These are phyloP conservation scores for Paramormyrops kingsleyae DNA, from an alignment of 2,113 vertebrate species.

Conservation along the genomic window DNA sequence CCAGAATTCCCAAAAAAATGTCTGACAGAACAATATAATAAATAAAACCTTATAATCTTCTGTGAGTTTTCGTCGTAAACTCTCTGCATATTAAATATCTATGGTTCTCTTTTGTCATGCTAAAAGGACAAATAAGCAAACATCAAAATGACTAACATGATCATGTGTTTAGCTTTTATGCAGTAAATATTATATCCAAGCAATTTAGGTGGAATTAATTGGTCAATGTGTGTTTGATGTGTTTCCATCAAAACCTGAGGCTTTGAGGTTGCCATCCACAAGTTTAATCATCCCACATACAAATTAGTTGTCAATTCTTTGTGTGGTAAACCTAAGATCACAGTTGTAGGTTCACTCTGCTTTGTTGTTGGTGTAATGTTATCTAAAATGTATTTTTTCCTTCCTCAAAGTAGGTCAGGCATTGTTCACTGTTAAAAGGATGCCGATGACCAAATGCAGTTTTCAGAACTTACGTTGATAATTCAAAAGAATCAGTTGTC, in stretches of 20 bases:
- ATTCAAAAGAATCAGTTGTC: neutral
- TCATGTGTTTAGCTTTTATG: neutral
- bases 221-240: neutral
- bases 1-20: neutral
- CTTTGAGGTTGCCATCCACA: neutral
- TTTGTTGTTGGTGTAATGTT: neutral
- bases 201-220: neutral
- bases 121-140: neutral
- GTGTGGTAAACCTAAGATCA: neutral
- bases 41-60: neutral
- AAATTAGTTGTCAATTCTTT: neutral
- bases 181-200: neutral
- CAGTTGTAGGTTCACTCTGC: neutral
- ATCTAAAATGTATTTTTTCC: neutral
- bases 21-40: neutral
- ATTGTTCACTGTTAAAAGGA: neutral
- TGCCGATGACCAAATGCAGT: neutral
- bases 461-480: neutral
- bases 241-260: neutral
- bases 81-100: neutral
- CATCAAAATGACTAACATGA: neutral
- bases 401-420: neutral
- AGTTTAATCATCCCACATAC: neutral
- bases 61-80: neutral
- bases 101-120: neutral